Percentiles rank a stretch among this genome's conserved stretches.
These are phyloP conservation scores for Hypena proboscidalis DNA, from an alignment of 2,888 invertebrate genomes.

Conservation along the genomic window DNA sequence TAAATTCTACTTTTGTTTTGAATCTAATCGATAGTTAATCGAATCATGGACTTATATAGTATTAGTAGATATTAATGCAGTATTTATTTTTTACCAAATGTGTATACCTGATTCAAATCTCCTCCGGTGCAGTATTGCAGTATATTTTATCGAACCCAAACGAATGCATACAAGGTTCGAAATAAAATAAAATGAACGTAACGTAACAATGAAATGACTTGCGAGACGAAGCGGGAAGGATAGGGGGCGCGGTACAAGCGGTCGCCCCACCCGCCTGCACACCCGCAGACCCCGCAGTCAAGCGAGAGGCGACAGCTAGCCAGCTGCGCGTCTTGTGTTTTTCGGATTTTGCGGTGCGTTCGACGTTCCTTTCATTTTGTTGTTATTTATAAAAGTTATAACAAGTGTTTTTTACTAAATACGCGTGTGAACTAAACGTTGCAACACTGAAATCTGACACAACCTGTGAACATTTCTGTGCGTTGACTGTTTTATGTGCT, in stretches of 20 bases:
- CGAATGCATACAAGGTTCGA: constrained; percentile 51
- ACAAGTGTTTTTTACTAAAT: constrained; percentile 58
- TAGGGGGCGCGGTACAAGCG: constrained; percentile 67
- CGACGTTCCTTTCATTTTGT: constrained; percentile 76
- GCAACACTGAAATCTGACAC: constrained; percentile 40
- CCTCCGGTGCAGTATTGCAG: constrained; percentile 27
- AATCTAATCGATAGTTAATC: too few species aligned
- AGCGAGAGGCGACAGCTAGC: constrained; percentile 76
- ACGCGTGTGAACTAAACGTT: constrained; percentile 62
- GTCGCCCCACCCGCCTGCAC: constrained; percentile 55
- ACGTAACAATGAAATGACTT: constrained; percentile 74
- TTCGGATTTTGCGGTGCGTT: constrained; percentile 78
- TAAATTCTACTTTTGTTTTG: too few species aligned
- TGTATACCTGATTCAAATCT: constrained; percentile 25
- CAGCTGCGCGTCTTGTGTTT: constrained; percentile 84
- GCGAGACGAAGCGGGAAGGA: constrained; percentile 71
- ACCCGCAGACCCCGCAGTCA: constrained; percentile 65
- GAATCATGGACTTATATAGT: too few species aligned
- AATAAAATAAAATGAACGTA: constrained; percentile 75
- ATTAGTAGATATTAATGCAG: too few species aligned
- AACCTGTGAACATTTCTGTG: constrained; percentile 57
- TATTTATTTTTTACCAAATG: too few species aligned
- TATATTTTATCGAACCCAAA: constrained; percentile 32
- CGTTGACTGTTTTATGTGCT: constrained; percentile 62
- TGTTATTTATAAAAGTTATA: constrained; percentile 61